A percentile compares a stretch with the other conserved stretches of the same genome.
These are phyloP conservation scores for Coptotermes formosanus DNA, from an alignment of 1,140 invertebrate genomes.

Conservation along the genomic window DNA sequence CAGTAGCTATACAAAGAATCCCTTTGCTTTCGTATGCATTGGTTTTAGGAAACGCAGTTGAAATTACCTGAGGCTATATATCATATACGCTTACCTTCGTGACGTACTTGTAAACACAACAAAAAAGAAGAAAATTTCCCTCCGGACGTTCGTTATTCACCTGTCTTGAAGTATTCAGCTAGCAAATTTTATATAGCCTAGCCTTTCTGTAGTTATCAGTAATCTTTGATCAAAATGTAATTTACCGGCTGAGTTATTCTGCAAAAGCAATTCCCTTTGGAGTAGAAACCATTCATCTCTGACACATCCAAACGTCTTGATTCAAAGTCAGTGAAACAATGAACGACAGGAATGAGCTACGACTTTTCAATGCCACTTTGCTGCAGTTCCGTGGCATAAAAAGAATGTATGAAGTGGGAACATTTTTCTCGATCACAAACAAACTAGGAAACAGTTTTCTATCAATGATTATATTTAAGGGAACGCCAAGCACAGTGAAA, in stretches of 20 bases:
- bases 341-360: slow-evolving; percentile 17
- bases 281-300: slow-evolving; percentile 1
- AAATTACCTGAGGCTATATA: neutral
- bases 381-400: too few relatives aligned
- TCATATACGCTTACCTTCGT: neutral
- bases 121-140: neutral
- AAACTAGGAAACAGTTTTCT: too few relatives aligned
- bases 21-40: too few relatives aligned
- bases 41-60: neutral
- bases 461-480: too few relatives aligned
- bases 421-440: too few relatives aligned
- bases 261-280: neutral
- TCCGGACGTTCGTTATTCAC: neutral
- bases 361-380: neutral
- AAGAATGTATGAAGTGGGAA: too few relatives aligned
- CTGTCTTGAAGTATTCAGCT: slow-evolving; percentile 11
- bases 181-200: slow-evolving; percentile 4
- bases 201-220: neutral
- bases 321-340: slow-evolving; percentile 19
- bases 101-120: neutral
- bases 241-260: slow-evolving; percentile 15
- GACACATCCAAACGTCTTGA: slow-evolving; percentile 17
- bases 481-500: too few relatives aligned
- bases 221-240: slow-evolving; percentile 10
- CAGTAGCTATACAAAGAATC: too few relatives aligned